Evolutionary conservation across 1,140 invertebrate genomes (phyloP), one percentile per base, ranked within the genome.

Genomic region (Cherax destructor): DNA sequence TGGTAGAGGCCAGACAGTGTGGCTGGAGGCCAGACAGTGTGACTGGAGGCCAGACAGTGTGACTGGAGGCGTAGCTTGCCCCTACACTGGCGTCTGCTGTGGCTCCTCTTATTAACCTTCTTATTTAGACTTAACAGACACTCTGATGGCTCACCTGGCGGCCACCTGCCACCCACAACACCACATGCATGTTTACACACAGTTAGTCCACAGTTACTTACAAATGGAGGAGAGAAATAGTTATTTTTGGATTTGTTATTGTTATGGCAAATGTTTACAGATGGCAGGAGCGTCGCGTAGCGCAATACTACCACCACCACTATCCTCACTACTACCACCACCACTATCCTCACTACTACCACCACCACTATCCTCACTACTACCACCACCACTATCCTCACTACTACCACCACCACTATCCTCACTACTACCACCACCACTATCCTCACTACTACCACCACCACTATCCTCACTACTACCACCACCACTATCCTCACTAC

Each of bases 211-310:
- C 21, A 69, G 9, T 69, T 69, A 69, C 65, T 69, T 69, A 69
- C 65, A 69, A 69, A 69, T 18, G 13, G 13, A 1, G 65, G 18
- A 21, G 65, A 69, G 65, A 69, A 69, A 69, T 69, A 69, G 65
- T 69, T 69, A 69, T 69, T 69, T 69, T 69, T 69, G 65, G 13
- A 69, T 69, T 69, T 69, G 65, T 69, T 69, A 69, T 69, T 69
- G 65, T 69, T 69, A 18, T 69, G 65, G 13, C 65, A 69, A 69
- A 69, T 69, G 65, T 69, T 69, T 69, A 69, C 65, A 69, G 65
- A 69, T 69, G 65, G 65, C 65, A 69, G 13, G 65, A 69, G 13
- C 13, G 18, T 69, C 65, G 65, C 65, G 13, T 6, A 69, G 65
- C 65, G 65, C 13, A 11, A 69, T 0, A 69, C 65, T 18, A 11